Base-by-base conservation (phyloP, 2,797 vertebrate species). In the Sebastiscus tertius region DNA sequence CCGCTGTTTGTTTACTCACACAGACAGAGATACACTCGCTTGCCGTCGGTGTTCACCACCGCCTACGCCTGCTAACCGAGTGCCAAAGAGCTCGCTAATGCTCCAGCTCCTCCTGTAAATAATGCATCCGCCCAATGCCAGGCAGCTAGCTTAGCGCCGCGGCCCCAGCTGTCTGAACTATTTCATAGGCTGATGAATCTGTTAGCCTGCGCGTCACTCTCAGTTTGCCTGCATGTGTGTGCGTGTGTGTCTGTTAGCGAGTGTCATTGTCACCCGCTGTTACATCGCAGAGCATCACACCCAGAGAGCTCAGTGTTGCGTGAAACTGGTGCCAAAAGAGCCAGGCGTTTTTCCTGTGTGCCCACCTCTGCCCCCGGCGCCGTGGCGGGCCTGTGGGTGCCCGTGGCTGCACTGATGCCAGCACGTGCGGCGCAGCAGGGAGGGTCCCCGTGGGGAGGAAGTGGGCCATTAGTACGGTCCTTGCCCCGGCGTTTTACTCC, bases 1-100 rank as follows among this genome's bases (percentile, higher is more conserved):
- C 88, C 81, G 75, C 89, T 91, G 89, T 92, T 94, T 94, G 93
- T 95, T 95, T 94, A 94, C 89, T 93, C 92, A 84, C 92, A 78
- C 90, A 91, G 94, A 94, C 94, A 94, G 90, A 93, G 93, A 94
- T 93, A 92, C 92, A 60, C 91, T 87, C 61, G 79, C 84, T 84
- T 34, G 72, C 86, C 70, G 80, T 85, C 77, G 80, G 85, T 72
- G 81, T 89, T 77, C 82, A 18, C 78, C 86, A 80, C 79, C 46
- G 46, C 46, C 88, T 84, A 80, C 66, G 72, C 87, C 59, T 81
- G 82, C 83, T 82, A 86, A 83, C 80, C 81, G n/a, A 89, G 91
- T 93, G 93, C 89, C 92, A 92, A 92, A 89, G 88, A 83, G 80
- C 82, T 85, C 6, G 46, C 86, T 89, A 82, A 92, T 66, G 85